A percentile compares a stretch with the other conserved stretches of the same genome.
These are phyloP conservation scores for Ceyx margarethae DNA, from an alignment of 2,113 vertebrate species.

Conservation along the genomic window DNA sequence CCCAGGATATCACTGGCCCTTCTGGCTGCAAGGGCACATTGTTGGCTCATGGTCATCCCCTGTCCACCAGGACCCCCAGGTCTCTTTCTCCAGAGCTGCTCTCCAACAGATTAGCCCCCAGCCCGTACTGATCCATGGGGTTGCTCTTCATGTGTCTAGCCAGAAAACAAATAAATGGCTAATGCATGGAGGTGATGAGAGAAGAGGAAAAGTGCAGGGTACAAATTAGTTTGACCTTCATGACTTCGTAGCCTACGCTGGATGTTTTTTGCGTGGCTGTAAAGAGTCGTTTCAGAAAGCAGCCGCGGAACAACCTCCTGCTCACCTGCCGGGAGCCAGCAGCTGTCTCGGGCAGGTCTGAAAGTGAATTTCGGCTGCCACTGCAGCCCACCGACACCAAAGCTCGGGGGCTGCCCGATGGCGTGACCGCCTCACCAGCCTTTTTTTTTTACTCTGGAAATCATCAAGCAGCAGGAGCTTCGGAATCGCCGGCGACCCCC, in stretches of 20 bases:
- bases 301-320: neutral
- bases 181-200: neutral
- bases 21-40: too few relatives aligned
- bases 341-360: neutral
- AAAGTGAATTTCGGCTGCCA: accelerated
- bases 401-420: neutral
- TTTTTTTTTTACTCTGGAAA: neutral
- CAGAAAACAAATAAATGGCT: neutral
- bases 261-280: neutral
- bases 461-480: neutral
- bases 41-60: too few relatives aligned
- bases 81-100: too few relatives aligned
- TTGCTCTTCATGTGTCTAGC: neutral
- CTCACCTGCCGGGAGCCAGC: neutral
- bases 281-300: accelerated
- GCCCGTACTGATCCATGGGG: too few relatives aligned
- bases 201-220: neutral
- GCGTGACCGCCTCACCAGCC: neutral
- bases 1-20: too few relatives aligned
- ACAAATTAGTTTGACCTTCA: neutral
- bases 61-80: too few relatives aligned
- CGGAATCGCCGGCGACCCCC: neutral
- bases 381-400: neutral
- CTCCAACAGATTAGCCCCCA: too few relatives aligned
- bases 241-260: neutral